Evolutionary conservation across 2,113 vertebrate species (phyloP).

Genomic region (Theropithecus gelada): DNA sequence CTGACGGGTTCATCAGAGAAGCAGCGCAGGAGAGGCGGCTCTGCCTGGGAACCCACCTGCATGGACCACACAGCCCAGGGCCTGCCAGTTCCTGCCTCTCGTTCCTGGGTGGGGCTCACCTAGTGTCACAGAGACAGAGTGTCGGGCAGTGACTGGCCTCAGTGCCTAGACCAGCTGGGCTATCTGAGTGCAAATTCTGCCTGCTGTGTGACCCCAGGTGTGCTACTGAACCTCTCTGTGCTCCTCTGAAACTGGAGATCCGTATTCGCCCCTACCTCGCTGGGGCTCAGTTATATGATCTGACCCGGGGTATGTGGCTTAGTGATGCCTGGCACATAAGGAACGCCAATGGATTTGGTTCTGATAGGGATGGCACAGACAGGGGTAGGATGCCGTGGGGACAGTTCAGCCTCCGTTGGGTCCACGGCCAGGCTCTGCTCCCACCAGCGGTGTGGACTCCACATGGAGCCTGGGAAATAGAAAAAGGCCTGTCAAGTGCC

Average conservation of each 20-base stretch:
- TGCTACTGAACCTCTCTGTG: neutral
- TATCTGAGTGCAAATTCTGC: neutral
- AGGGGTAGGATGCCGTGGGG: neutral
- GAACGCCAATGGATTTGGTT: neutral
- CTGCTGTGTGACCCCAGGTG: neutral
- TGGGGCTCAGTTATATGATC: neutral
- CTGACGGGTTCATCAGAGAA: constrained; percentile 80
- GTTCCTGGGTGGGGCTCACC: neutral
- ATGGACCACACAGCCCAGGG: too few relatives aligned
- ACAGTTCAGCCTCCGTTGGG: neutral
- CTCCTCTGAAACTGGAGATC: neutral
- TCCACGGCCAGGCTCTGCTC: neutral
- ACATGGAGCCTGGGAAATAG: neutral
- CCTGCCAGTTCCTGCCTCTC: too few relatives aligned
- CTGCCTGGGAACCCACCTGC: neutral
- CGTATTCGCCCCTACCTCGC: rapidly evolving
- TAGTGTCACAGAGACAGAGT: neutral
- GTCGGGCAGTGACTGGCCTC: neutral
- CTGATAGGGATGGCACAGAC: neutral
- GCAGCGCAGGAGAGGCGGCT: constrained; percentile 54
- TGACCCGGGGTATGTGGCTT: neutral
- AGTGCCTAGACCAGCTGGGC: neutral
- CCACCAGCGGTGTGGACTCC: neutral
- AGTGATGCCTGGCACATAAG: neutral
- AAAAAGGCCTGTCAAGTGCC: neutral